Evolutionary conservation across 1,140 invertebrate genomes (phyloP).

Genomic region (Portunus trituberculatus): DNA sequence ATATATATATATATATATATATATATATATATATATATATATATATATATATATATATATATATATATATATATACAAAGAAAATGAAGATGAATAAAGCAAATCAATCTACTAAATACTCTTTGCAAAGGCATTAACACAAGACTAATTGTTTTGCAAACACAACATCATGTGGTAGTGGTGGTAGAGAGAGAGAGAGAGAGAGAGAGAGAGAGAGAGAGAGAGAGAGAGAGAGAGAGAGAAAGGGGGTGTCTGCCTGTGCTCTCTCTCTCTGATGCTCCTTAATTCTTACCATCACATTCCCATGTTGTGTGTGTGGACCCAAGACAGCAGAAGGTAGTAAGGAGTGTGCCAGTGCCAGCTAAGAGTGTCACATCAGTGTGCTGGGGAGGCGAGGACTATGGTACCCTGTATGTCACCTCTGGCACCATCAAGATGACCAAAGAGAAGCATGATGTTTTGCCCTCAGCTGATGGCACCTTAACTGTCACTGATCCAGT

Average conservation of each 20-base stretch:
- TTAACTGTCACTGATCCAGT: conserved; percentile 85
- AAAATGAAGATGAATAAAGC: not conserved
- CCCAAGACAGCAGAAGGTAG: conserved; percentile 80
- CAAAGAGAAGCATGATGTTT: conserved; percentile 82
- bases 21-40: not conserved
- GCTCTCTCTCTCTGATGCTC: not conserved
- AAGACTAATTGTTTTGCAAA: no score
- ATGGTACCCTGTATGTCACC: conserved; percentile 90
- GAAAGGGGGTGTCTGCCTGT: not conserved
- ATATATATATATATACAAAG: conserved; percentile 1
- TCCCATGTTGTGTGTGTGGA: conserved; percentile 83
- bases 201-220: not conserved
- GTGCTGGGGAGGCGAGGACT: conserved; percentile 88
- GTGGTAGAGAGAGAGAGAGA: not conserved
- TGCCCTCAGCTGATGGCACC: conserved; percentile 86
- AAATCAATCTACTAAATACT: not conserved
- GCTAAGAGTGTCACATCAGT: conserved; percentile 89
- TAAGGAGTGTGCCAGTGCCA: conserved; percentile 85
- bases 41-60: not conserved
- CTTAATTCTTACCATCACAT: not conserved
- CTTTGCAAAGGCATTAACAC: not conserved
- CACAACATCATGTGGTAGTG: not conserved
- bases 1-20: conserved; percentile 25
- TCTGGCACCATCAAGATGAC: conserved; percentile 82
- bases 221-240: not conserved